Percentiles rank a stretch among this genome's conserved stretches.
Evolutionary conservation across 2,888 invertebrate genomes (phyloP).

Genomic region (Spodoptera littoralis): DNA sequence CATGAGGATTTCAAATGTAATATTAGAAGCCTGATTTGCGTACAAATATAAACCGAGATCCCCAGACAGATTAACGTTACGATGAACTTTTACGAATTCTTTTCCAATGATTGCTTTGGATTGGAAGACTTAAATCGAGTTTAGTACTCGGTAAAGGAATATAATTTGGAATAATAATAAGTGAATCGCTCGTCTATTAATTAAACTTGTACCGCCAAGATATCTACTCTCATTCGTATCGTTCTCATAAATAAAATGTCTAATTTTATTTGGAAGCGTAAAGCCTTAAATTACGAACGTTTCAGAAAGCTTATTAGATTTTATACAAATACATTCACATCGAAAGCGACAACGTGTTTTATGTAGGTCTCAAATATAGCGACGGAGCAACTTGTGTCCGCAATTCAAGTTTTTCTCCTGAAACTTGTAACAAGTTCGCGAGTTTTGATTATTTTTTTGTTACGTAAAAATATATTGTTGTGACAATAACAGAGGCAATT

Average conservation of each 20-base stretch:
- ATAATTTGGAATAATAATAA: not conserved
- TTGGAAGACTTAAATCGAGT: constrained; percentile 21
- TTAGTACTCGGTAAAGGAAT: constrained; percentile 1
- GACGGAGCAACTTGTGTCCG: constrained; percentile 67
- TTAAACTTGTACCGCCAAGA: constrained; percentile 11
- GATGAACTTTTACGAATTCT: constrained; percentile 23
- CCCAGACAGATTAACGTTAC: constrained; percentile 29
- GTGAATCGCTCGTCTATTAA: constrained; percentile 11
- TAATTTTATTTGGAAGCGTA: constrained; percentile 24
- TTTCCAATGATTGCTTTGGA: constrained; percentile 26
- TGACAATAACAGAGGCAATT: constrained; percentile 51
- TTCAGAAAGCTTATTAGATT: constrained; percentile 36
- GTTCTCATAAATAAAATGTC: constrained; percentile 14
- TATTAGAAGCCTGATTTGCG: constrained; percentile 39
- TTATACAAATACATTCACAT: constrained; percentile 40
- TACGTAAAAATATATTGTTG: constrained; percentile 51
- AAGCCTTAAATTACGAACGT: constrained; percentile 29
- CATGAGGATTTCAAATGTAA: constrained; percentile 33
- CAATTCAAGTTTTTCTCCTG: constrained; percentile 71
- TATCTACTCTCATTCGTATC: constrained; percentile 20
- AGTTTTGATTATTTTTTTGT: constrained; percentile 64
- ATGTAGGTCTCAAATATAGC: constrained; percentile 63
- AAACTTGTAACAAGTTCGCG: constrained; percentile 68
- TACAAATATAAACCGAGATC: constrained; percentile 42
- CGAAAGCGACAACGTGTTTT: constrained; percentile 51